A percentile compares a stretch with the other conserved stretches of the same genome.
phyloP scores from a whole-genome alignment of 1,140 invertebrate species.

The Atta colombica region DNA sequence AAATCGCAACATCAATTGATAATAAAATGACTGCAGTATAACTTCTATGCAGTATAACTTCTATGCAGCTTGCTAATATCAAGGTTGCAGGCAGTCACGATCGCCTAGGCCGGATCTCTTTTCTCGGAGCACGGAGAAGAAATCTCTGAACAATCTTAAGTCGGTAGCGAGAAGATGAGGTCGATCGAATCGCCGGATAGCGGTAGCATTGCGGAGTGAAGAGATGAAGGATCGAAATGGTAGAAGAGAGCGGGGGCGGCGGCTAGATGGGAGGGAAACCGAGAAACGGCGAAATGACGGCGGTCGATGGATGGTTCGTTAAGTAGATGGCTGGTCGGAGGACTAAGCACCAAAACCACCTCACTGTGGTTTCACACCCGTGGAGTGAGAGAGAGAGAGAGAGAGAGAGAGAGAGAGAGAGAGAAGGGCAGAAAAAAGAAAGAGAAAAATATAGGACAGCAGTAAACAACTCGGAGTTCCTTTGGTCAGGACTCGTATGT shows the following conservation, averaged over 20 bases:
- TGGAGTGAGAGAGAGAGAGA: conserved; percentile 76
- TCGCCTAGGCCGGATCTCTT: conserved; percentile 10
- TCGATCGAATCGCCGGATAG: conserved; percentile 64
- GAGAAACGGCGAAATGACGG: conserved; percentile 84
- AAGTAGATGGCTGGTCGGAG: conserved; percentile 84
- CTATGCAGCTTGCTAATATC: conserved; percentile 1
- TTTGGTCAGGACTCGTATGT: conserved; percentile 71
- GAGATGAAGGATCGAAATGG: conserved; percentile 47
- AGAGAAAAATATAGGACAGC: conserved; percentile 53
- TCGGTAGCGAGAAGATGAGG: conserved; percentile 58
- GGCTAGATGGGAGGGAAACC: conserved; percentile 80
- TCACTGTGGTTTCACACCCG: conserved; percentile 86
- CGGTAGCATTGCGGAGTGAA: conserved; percentile 41
- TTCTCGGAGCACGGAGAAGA: conserved; percentile 23
- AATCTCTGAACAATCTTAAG: conserved; percentile 45
- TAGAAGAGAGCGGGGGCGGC: conserved; percentile 68
- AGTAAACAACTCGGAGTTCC: conserved; percentile 74
- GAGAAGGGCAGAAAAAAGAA: conserved; percentile 26
- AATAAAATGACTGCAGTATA: background rate
- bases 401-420: conserved; percentile 50
- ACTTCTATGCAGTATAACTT: background rate
- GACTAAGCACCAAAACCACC: conserved; percentile 86
- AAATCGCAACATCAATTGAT: background rate
- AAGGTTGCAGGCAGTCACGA: conserved; percentile 30
- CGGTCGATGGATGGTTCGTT: conserved; percentile 85